A percentile compares a stretch with the other conserved stretches of the same genome.
Evolutionary conservation across 2,888 invertebrate genomes (phyloP).

Genomic region (Timema cristinae): DNA sequence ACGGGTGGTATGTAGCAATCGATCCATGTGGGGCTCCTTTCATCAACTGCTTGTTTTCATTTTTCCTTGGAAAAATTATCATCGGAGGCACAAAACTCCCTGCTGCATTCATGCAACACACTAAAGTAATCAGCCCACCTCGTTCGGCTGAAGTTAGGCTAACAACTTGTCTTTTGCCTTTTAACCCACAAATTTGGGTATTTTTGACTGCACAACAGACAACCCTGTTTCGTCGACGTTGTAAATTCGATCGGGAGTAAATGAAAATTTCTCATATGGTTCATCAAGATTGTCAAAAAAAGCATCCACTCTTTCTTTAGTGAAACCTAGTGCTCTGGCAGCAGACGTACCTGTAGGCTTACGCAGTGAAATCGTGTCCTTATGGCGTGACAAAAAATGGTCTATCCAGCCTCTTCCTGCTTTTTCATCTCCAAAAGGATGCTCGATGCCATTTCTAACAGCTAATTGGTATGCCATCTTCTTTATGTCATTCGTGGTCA

Average conservation of each 20-base stretch:
- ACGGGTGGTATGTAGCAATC: constrained; percentile 7
- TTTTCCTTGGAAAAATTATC: constrained; percentile 21
- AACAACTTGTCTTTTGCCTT: constrained; percentile 18
- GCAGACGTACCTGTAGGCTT: constrained; percentile 13
- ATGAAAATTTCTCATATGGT: constrained; percentile 14
- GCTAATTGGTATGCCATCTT: constrained; percentile 14
- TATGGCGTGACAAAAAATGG: background rate
- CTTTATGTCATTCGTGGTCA: constrained; percentile 1
- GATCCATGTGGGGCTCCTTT: constrained; percentile 17
- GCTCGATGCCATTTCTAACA: constrained; percentile 12
- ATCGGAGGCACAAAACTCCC: constrained; percentile 17
- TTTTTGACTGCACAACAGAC: constrained; percentile 20
- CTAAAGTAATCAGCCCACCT: constrained; percentile 10
- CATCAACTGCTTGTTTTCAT: constrained; percentile 10
- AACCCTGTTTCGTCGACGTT: constrained; percentile 22
- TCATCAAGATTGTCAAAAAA: constrained; percentile 16
- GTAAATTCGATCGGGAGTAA: constrained; percentile 9
- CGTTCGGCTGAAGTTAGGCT: constrained; percentile 21
- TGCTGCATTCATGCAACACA: constrained; percentile 22
- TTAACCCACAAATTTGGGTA: constrained; percentile 15
- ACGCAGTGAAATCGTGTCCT: constrained; percentile 1
- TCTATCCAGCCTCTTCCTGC: constrained; percentile 6
- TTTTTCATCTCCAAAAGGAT: constrained; percentile 2
- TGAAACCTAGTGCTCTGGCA: constrained; percentile 20
- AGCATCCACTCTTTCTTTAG: constrained; percentile 16